Conservation (phyloP, 2,113 vertebrate species). For the Hydropotes inermis region DNA sequence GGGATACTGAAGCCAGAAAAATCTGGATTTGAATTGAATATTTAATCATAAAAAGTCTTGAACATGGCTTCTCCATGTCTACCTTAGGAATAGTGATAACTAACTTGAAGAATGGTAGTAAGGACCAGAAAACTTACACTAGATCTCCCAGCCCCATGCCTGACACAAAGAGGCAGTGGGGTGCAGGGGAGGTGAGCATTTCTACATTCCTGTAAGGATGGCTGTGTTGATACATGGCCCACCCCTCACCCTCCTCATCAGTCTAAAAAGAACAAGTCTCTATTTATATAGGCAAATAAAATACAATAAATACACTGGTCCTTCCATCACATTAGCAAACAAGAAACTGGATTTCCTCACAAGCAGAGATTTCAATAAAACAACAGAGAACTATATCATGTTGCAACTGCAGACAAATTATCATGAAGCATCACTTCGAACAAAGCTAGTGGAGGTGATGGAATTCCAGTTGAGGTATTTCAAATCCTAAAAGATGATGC, state of each 20-base stretch:
- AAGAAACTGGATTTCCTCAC: background rate
- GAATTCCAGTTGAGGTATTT: background rate
- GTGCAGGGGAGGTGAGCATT: background rate
- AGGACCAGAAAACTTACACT: rapidly evolving
- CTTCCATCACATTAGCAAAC: background rate
- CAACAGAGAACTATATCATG: background rate
- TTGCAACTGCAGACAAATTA: background rate
- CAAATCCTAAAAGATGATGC: background rate
- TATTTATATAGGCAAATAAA: background rate
- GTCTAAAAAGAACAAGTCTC: background rate
- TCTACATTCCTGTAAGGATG: background rate
- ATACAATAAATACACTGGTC: background rate
- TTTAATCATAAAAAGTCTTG: background rate
- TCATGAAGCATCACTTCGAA: background rate
- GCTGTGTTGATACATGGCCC: background rate
- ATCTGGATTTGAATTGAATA: background rate
- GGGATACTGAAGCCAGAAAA: background rate
- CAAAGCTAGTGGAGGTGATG: background rate
- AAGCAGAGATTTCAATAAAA: background rate
- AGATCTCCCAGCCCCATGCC: background rate
- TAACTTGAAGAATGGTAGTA: background rate
- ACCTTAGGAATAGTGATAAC: background rate
- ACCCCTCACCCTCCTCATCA: background rate
- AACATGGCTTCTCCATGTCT: background rate
- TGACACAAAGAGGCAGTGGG: background rate